Conservation (phyloP, 2,888 invertebrate genomes). For the Lutraria lutraria region DNA sequence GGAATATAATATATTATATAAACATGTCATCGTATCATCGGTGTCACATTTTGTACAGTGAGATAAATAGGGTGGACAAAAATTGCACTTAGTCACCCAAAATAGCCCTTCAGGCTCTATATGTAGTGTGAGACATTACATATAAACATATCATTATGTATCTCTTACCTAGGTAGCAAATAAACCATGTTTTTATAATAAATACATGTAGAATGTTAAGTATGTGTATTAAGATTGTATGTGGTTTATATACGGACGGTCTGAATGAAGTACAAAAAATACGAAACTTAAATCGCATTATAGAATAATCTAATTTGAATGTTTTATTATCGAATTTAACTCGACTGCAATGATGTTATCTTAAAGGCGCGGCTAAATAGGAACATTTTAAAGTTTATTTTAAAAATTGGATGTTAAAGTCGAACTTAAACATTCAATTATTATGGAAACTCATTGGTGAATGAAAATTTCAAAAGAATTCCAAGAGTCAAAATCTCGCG, state of each 20-base stretch:
- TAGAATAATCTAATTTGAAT: neutral
- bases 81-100: neutral
- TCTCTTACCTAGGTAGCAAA: neutral
- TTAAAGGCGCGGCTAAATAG: neutral
- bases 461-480: too few relatives aligned
- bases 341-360: neutral
- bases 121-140: neutral
- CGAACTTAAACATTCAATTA: neutral
- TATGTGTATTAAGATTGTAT: neutral
- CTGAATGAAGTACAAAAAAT: too few relatives aligned
- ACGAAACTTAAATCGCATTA: conserved; percentile 3
- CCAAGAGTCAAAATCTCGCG: conserved; percentile 46
- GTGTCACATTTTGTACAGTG: neutral
- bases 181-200: neutral
- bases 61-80: neutral
- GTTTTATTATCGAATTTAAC: neutral
- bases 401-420: neutral
- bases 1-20: too few relatives aligned
- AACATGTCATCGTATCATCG: neutral
- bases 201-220: neutral
- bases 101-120: neutral
- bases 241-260: neutral
- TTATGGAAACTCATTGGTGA: too few relatives aligned
- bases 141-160: conserved; percentile 15
- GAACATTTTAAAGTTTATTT: neutral